Base-by-base conservation (phyloP, 2,888 invertebrate genomes). In the Ophraella communa region DNA sequence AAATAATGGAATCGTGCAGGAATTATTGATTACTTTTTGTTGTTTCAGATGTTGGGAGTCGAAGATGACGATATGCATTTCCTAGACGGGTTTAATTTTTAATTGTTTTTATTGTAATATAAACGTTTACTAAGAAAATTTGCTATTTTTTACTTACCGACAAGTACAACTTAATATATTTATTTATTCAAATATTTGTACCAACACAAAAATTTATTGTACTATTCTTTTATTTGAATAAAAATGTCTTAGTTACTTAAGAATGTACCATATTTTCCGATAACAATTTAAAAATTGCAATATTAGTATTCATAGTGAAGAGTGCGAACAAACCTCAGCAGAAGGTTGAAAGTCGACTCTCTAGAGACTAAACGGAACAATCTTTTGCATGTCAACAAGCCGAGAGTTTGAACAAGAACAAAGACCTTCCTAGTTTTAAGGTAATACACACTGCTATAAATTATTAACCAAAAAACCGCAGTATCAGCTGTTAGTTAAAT, bases 301-400 rank as follows among this genome's bases (percentile, higher is more conserved):
- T 74, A 79, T 79, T 78, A 78, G 78, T 79, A 79, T 79, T 78
- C 79, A 71, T 73, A 67, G 64, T 72, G 71, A 72, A 70, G 68
- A 71, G 68, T 66, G 67, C 70, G 73, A 73, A 75, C 75, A 78
- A 77, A 78, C 77, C 79, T 78, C 77, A 75, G 76, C 72, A 77
- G 76, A 74, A 78, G 77, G 78, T 78, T 76, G 78, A 77, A 78
- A 78, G 77, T 77, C 76, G 75, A 74, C 73, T 75, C 77, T 49
- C 77, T 53, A 61, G 78, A 75, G 77, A 76, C 65, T 65, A 66
- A 73, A 72, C 70, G 68, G 75, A 74, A 73, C 75, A 77, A 78
- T 77, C 76, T 75, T 76, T 74, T 72, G 77, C 77, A 77, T 78
- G 76, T 74, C 76, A 77, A 77, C 77, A 73, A 75, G 74, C 71